Conservation (phyloP, 2,113 vertebrate species). For the Glaucomys volans region DNA sequence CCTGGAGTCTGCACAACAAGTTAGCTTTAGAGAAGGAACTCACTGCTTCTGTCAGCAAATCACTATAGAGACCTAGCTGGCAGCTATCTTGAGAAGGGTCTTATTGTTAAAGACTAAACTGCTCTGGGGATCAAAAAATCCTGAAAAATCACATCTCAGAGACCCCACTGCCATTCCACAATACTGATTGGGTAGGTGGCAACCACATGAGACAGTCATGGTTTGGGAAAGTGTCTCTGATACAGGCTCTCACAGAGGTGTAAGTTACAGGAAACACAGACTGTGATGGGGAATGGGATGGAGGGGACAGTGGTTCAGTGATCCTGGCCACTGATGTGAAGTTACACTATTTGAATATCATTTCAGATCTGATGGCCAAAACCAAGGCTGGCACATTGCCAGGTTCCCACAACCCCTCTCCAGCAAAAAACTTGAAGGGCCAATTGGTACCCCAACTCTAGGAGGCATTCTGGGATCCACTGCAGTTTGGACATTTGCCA, state of each 20-base stretch:
- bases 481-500: neutral
- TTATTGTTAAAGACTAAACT: neutral
- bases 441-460: neutral
- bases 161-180: neutral
- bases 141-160: neutral
- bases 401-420: neutral
- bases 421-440: neutral
- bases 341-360: no score
- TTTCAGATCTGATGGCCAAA: neutral
- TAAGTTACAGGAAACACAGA: no score
- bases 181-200: neutral
- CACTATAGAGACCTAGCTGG: neutral
- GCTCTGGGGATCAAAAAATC: neutral
- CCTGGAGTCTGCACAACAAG: neutral
- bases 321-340: neutral
- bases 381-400: neutral
- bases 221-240: neutral
- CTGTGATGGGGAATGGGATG: no score
- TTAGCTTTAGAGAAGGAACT: neutral
- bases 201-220: neutral
- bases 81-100: neutral
- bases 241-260: neutral
- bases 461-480: no score
- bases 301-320: neutral
- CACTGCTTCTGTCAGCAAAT: neutral